These are phyloP conservation scores for Ptilonorhynchus violaceus DNA, from an alignment of 2,113 vertebrate species.

Conservation along the genomic window DNA sequence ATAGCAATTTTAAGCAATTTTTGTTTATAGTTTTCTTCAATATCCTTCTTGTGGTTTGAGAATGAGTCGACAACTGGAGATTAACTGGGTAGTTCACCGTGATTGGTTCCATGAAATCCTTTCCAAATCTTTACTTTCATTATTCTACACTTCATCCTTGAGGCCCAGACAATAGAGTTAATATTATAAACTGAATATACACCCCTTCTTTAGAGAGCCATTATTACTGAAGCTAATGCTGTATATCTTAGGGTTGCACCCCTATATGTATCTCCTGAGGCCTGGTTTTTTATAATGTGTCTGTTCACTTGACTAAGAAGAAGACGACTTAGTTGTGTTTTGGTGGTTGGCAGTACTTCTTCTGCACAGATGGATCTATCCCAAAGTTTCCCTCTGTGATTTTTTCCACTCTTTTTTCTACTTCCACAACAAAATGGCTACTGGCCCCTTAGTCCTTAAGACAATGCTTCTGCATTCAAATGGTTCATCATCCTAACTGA, in stretches of 20 bases:
- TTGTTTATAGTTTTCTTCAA: background rate
- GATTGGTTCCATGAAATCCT: background rate
- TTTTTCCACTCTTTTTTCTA: background rate
- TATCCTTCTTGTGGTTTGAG: background rate
- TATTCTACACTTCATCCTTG: background rate
- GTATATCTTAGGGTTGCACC: background rate
- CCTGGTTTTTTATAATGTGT: background rate
- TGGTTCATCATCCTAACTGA: background rate
- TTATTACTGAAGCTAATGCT: background rate
- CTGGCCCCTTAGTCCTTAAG: background rate
- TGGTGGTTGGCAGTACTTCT: background rate
- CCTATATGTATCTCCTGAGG: background rate
- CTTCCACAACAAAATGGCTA: background rate
- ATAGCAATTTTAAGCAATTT: background rate
- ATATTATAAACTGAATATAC: background rate
- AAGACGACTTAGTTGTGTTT: background rate
- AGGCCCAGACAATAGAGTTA: background rate
- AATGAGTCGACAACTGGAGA: background rate
- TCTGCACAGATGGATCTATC: background rate
- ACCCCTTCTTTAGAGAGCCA: background rate
- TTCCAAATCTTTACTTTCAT: background rate
- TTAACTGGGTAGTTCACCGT: background rate
- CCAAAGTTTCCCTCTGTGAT: rapidly evolving
- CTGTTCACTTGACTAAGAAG: background rate
- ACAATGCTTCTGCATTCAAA: background rate